Conservation (phyloP, 2,113 vertebrate genomes). For the Strigops habroptila region DNA sequence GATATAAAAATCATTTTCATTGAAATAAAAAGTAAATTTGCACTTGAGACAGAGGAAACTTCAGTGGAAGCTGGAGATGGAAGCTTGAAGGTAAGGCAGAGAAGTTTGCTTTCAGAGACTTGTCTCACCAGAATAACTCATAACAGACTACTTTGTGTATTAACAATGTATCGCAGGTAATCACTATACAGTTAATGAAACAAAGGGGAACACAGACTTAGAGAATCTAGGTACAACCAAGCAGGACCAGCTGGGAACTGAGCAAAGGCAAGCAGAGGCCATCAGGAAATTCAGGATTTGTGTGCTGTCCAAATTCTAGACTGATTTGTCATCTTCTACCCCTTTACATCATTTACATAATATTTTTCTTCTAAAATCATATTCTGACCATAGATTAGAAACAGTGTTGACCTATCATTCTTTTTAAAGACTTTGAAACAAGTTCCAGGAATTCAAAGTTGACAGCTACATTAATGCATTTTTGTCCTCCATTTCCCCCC, state of each 20-base stretch:
- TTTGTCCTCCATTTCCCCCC: neutral
- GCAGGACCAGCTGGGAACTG: neutral
- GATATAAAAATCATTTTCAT: neutral
- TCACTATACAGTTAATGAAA: neutral
- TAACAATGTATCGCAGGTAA: neutral
- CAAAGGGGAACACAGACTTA: neutral
- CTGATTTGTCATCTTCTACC: neutral
- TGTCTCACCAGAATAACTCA: neutral
- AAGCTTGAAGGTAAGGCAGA: neutral
- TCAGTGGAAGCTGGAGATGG: neutral
- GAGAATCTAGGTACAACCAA: neutral
- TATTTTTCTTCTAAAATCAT: neutral
- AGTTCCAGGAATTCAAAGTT: neutral
- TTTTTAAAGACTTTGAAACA: neutral
- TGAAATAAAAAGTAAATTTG: neutral
- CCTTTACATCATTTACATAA: neutral
- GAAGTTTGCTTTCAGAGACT: neutral
- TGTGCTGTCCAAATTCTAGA: neutral
- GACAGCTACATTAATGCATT: neutral
- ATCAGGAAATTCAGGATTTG: neutral
- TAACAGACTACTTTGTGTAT: neutral
- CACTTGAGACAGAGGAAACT: fast-evolving
- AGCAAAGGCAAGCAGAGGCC: neutral
- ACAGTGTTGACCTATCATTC: neutral
- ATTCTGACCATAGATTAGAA: neutral